Conservation (phyloP, 1,140 invertebrate genomes). For the Drosophila lowei region DNA sequence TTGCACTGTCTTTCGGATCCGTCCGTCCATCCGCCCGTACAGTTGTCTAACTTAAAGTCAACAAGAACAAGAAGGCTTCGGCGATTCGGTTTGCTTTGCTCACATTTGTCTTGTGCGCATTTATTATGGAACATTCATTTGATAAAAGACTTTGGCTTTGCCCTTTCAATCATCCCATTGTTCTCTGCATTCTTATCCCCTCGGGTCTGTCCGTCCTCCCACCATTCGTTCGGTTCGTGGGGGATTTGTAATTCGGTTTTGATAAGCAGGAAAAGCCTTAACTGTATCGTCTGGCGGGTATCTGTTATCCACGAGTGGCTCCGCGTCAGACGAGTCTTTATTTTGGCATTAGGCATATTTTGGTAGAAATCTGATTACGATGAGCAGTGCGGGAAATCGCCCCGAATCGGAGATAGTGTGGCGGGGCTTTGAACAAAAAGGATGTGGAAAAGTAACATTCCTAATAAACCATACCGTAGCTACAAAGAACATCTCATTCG, state of each 20-base stretch:
- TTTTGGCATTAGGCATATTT: slow-evolving; percentile 62
- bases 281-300: slow-evolving; percentile 52
- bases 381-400: slow-evolving; percentile 11
- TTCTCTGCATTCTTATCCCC: slow-evolving; percentile 50
- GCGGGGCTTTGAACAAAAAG: background rate
- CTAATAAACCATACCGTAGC: too few species aligned
- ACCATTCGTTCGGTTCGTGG: slow-evolving; percentile 10
- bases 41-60: slow-evolving; percentile 69
- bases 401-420: too few species aligned
- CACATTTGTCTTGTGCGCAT: slow-evolving; percentile 48
- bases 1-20: slow-evolving; percentile 20
- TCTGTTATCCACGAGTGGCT: slow-evolving; percentile 28
- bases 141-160: slow-evolving; percentile 71
- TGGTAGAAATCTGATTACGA: slow-evolving; percentile 49
- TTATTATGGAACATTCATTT: slow-evolving; percentile 72
- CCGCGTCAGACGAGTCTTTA: slow-evolving; percentile 39
- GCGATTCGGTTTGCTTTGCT: slow-evolving; percentile 28
- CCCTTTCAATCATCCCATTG: slow-evolving; percentile 72
- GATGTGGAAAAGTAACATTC: too few species aligned
- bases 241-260: slow-evolving; percentile 77
- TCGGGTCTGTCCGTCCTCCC: slow-evolving; percentile 18
- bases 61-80: slow-evolving; percentile 35
- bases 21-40: slow-evolving; percentile 10
- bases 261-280: slow-evolving; percentile 58
- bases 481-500: too few species aligned